Evolutionary conservation across 2,888 invertebrate genomes (phyloP), one percentile per base, ranked within the genome.

Genomic region (Rhagophthalmus giganteus): DNA sequence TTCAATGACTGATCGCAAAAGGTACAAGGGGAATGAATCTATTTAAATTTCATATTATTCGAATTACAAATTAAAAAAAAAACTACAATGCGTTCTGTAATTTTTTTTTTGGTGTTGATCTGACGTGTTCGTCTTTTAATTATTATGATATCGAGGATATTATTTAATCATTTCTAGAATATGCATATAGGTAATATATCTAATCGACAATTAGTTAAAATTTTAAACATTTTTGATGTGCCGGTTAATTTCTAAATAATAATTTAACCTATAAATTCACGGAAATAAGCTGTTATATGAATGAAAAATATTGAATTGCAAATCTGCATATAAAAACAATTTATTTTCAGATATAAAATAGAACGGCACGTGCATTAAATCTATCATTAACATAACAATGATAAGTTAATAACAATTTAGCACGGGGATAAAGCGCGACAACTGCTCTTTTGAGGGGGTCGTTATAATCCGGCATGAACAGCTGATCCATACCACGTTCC

Each of bases 1-100:
- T 57, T 66, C 62, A 62, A 60, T 65, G 65, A 65, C 61, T 66
- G 66, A 67, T 65, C 65, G 61, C 59, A 60, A 62, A 55, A 61
- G 61, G 59, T 57, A 56, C 51, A 47, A 12, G 44, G 14, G 42
- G 49, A 33, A 38, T 8, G 63, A 58, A n/a, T 59, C 61, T 63
- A 63, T 64, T 65, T 64, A 63, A 66, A n/a, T 67, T 67, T 64
- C 54, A 67, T 67, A 65, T 65, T 66, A 42, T 32, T 39, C 35
- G 33, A 50, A 50, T 50, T n/a, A n/a, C n/a, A n/a, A n/a, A n/a
- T n/a, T n/a, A n/a, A n/a, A n/a, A n/a, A n/a, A n/a, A n/a, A n/a
- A n/a, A n/a, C n/a, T n/a, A n/a, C n/a, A n/a, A n/a, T n/a, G n/a
- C n/a, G n/a, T n/a, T n/a, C n/a, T n/a, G n/a, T n/a, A n/a, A n/a